Percentiles rank a stretch among this genome's conserved stretches.
These are phyloP conservation scores for Telenomus remus DNA, from an alignment of 1,140 invertebrate species.

Conservation along the genomic window DNA sequence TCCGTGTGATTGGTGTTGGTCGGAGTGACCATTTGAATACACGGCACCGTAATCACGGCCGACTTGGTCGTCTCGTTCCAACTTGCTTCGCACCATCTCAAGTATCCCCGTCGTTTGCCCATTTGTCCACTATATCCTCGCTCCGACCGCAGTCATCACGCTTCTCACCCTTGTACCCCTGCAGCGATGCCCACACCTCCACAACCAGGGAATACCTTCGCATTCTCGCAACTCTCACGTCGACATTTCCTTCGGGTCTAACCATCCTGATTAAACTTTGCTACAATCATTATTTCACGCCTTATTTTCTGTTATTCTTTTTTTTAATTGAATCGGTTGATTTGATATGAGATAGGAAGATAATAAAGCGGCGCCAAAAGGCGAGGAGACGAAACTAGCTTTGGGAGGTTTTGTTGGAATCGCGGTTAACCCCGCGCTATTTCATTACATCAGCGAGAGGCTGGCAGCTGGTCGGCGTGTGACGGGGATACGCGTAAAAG, in stretches of 20 bases:
- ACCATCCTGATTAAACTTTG: conserved; percentile 34
- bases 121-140: conserved; percentile 62
- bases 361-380: too few species aligned
- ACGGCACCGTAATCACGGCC: conserved; percentile 74
- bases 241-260: conserved; percentile 39
- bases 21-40: conserved; percentile 75
- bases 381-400: conserved; percentile 20
- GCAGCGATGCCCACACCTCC: conserved; percentile 47
- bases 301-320: conserved; percentile 6
- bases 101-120: conserved; percentile 58
- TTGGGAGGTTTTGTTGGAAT: conserved; percentile 49
- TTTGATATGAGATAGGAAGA: too few species aligned
- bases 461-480: conserved; percentile 44
- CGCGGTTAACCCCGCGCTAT: conserved; percentile 68
- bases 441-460: conserved; percentile 71
- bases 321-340: too few species aligned
- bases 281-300: conserved; percentile 10
- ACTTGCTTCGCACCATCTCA: conserved; percentile 46
- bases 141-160: conserved; percentile 64
- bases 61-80: conserved; percentile 57
- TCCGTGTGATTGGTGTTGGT: conserved; percentile 75
- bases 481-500: conserved; percentile 43
- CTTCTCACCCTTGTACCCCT: conserved; percentile 62
- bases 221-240: conserved; percentile 56
- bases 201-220: conserved; percentile 68